Percentiles rank a stretch among this genome's conserved stretches.
phyloP scores from a whole-genome alignment of 37 sponge, comb jelly and placozoan species.

The Sycon ciliatum region DNA sequence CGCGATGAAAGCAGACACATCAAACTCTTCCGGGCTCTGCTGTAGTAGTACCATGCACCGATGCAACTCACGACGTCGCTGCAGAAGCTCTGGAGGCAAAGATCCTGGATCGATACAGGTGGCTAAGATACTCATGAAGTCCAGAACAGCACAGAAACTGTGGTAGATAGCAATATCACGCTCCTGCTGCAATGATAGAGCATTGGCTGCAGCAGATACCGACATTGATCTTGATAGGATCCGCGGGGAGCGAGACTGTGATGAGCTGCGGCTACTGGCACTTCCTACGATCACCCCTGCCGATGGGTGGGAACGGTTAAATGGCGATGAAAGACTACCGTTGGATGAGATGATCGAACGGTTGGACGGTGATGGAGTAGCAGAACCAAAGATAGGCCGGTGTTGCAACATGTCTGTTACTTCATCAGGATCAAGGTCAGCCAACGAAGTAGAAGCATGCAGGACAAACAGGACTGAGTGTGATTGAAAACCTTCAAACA shows the following conservation, averaged over 20 bases:
- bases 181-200: conserved; percentile 60
- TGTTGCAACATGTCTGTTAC: conserved; percentile 70
- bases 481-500: conserved; percentile 79
- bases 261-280: too few relatives aligned
- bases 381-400: conserved; percentile 37
- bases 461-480: conserved; percentile 85
- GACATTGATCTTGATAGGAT: neutral
- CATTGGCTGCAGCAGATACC: neutral
- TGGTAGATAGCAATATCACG: conserved; percentile 71
- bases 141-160: conserved; percentile 61
- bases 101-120: too few relatives aligned
- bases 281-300: too few relatives aligned
- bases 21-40: neutral
- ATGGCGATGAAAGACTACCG: neutral
- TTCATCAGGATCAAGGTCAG: conserved; percentile 56
- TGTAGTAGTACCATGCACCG: neutral
- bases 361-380: conserved; percentile 19
- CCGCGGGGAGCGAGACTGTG: neutral
- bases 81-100: conserved; percentile 15
- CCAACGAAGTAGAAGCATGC: conserved; percentile 70
- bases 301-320: too few relatives aligned
- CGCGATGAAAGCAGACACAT: neutral
- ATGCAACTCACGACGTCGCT: neutral
- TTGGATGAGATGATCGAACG: conserved; percentile 33
- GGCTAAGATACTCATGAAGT: conserved; percentile 63